Evolutionary conservation across 2,113 vertebrate species (phyloP).

Genomic region (Xyrauchen texanus): DNA sequence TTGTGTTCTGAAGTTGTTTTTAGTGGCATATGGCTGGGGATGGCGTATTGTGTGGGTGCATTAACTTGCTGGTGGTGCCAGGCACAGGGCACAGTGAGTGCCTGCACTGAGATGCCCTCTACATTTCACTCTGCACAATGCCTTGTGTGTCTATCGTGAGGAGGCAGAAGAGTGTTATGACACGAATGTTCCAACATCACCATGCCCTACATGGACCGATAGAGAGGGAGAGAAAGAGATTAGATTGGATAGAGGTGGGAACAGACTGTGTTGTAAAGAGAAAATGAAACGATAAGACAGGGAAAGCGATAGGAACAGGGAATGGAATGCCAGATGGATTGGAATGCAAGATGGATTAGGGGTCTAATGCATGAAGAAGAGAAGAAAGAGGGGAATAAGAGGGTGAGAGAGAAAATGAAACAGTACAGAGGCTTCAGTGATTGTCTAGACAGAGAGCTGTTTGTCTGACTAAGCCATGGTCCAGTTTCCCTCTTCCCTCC

Average conservation of each 20-base stretch:
- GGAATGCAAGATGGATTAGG: neutral
- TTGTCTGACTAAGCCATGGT: constrained; percentile 48
- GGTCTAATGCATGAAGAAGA: constrained; percentile 1
- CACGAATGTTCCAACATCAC: constrained; percentile 26
- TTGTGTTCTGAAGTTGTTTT: constrained; percentile 43
- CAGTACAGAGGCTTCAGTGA: constrained; percentile 40
- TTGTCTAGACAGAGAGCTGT: constrained; percentile 50
- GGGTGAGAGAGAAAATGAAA: neutral
- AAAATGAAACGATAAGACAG: constrained; percentile 10
- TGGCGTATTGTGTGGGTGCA: constrained; percentile 34
- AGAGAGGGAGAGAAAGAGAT: neutral
- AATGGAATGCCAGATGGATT: constrained; percentile 4
- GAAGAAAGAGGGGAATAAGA: constrained; percentile 1
- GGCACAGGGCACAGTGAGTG: constrained; percentile 39
- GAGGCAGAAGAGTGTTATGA: constrained; percentile 36
- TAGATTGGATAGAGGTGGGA: neutral
- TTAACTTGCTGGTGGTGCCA: constrained; percentile 39
- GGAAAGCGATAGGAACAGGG: constrained; percentile 10
- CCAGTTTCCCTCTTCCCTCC: constrained; percentile 38
- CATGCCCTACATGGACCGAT: constrained; percentile 6
- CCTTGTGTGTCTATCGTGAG: constrained; percentile 26
- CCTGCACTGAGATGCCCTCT: constrained; percentile 39
- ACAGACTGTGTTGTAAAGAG: neutral
- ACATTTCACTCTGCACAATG: constrained; percentile 46
- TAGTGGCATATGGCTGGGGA: constrained; percentile 41